phyloP scores from a whole-genome alignment of 1,140 invertebrate genomes.

The Araneus ventricosus region DNA sequence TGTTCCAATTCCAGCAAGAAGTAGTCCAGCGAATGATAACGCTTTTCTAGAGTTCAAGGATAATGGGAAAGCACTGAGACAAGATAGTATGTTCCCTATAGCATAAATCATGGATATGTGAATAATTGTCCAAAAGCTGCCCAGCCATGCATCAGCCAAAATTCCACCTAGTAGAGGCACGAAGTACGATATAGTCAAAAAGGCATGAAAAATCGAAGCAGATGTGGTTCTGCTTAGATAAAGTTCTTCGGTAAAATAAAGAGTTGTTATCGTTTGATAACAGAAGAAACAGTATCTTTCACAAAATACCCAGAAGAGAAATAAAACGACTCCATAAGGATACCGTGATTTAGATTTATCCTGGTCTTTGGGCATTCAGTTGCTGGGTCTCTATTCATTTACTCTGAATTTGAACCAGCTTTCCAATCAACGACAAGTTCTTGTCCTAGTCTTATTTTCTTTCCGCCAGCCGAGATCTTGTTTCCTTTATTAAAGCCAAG shows the following conservation, averaged over 20 bases:
- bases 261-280: constrained; percentile 83
- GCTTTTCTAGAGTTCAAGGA: neutral
- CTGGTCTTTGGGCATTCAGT: neutral
- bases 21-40: constrained; percentile 86
- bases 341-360: neutral
- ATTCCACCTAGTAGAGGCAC: constrained; percentile 93
- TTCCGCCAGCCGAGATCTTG: too few relatives aligned
- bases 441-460: too few relatives aligned
- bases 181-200: constrained; percentile 90
- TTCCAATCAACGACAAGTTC: too few relatives aligned
- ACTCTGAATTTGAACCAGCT: neutral
- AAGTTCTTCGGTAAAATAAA: constrained; percentile 88
- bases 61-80: constrained; percentile 78
- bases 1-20: constrained; percentile 91
- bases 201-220: constrained; percentile 91
- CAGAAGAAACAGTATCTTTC: constrained; percentile 98
- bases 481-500: too few relatives aligned
- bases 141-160: constrained; percentile 92
- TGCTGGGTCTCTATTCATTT: neutral
- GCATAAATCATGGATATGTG: constrained; percentile 90
- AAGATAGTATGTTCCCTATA: constrained; percentile 89
- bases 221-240: constrained; percentile 83
- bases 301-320: constrained; percentile 97
- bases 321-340: constrained; percentile 93
- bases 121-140: constrained; percentile 86